Base-by-base conservation (phyloP, 2,888 invertebrate genomes). In the Phasia obesa region DNA sequence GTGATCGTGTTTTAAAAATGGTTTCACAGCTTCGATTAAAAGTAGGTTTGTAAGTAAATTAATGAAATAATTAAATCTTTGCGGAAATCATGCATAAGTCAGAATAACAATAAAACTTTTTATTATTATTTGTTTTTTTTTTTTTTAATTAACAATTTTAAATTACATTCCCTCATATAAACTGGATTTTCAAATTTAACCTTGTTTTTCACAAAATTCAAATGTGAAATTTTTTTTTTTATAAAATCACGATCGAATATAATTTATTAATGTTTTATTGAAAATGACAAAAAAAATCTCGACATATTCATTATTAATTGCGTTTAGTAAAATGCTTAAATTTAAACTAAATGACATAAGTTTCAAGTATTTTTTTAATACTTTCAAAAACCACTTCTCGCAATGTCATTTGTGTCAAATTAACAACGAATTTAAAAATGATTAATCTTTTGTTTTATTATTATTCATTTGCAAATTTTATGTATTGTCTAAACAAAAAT, bases 351-450 rank as follows among this genome's bases (percentile, higher is more conserved):
- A 21, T 35, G 23, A 57, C 57, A 70, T 21, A 57, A 70, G 7
- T 27, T 19, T 51, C 49, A 59, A 71, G 17, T 55, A 19, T 59
- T 55, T 19, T 38, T 0, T 59, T 60, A 55, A 44, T 27, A 57
- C 65, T 75, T 75, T 75, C 75, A 42, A 59, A 67, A 42, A 11
- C 42, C 38, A 75, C 38, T 49, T 57, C 27, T 67, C 25, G 27
- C 75, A 65, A 49, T 67, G 75, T 49, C 23, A 59, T 59, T 65
- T n/a, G 1, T 49, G 21, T 49, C 38, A 27, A 49, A 51, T 65
- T 49, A 19, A 9, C 11, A 60, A 9, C 11, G 51, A 23, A 73
- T 60, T 51, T 17, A 27, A 5, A 11, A 38, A 27, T 35, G 44
- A 55, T 55, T 44, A 64, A 55, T 31, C 21, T 31, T 64, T 44